Percentiles rank a stretch among this genome's conserved stretches.
phyloP scores from a whole-genome alignment of 2,113 vertebrate genomes.

The Rousettus leschenaultii region DNA sequence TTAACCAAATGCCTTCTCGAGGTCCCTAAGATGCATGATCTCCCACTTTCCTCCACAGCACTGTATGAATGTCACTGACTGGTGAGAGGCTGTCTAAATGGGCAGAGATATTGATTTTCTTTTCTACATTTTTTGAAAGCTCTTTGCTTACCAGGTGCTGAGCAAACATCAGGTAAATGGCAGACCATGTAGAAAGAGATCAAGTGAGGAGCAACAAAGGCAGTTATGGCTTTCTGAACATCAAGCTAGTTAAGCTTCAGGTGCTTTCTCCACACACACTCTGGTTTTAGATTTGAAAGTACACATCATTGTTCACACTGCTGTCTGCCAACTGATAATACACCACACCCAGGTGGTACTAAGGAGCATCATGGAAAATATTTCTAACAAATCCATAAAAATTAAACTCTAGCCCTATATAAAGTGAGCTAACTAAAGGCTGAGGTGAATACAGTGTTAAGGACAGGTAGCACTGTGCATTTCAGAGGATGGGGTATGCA shows the following conservation, averaged over 20 bases:
- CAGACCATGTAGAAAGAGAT: constrained; percentile 60
- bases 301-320: constrained; percentile 22
- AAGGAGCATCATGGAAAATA: constrained; percentile 13
- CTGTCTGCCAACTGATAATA: not conserved
- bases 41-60: constrained; percentile 69
- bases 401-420: not conserved
- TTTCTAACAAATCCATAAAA: not conserved
- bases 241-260: constrained; percentile 44
- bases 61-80: constrained; percentile 77
- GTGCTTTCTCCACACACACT: not conserved
- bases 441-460: not conserved
- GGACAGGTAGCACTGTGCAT: not conserved
- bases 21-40: constrained; percentile 76
- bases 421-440: not conserved
- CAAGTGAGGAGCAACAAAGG: constrained; percentile 51
- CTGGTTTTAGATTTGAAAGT: constrained; percentile 31
- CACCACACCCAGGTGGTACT: not conserved
- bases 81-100: constrained; percentile 80
- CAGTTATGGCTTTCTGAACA: not conserved
- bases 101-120: constrained; percentile 84
- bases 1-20: constrained; percentile 67
- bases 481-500: not conserved
- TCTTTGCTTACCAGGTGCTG: constrained; percentile 79
- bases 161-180: constrained; percentile 75
- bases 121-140: constrained; percentile 75